Conservation (phyloP, 2,797 vertebrate genomes). For the Pseudochirops corinnae region DNA sequence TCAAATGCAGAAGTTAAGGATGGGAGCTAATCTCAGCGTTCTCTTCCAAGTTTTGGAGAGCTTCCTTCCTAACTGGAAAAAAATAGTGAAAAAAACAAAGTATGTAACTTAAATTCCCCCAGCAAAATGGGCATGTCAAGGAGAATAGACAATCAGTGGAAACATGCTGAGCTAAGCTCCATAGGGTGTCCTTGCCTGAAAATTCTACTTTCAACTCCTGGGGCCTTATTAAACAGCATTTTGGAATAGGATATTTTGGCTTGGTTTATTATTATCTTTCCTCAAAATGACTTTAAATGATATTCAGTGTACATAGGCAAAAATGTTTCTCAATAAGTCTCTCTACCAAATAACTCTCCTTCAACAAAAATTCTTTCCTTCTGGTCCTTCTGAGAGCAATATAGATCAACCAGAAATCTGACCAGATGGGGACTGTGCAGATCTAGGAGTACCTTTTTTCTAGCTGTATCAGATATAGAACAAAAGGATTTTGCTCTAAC, state of each 20-base stretch:
- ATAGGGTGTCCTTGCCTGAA: conserved; percentile 12
- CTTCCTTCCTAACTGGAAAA: not conserved
- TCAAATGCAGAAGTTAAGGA: not conserved
- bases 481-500: not conserved
- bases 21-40: not conserved
- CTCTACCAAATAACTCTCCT: conserved; percentile 10
- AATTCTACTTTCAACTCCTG: not conserved
- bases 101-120: conserved; percentile 23
- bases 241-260: not conserved
- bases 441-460: not conserved
- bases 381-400: not conserved
- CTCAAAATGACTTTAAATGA: conserved; percentile 42
- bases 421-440: not conserved
- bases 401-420: not conserved
- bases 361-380: not conserved
- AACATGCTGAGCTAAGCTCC: not conserved
- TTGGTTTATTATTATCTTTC: conserved; percentile 10
- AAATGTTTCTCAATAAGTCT: not conserved
- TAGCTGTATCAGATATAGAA: not conserved
- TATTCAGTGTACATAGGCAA: not conserved
- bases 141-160: conserved; percentile 14
- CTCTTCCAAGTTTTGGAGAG: not conserved
- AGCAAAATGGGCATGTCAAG: not conserved
- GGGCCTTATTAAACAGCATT: conserved; percentile 4
- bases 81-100: not conserved